Percentiles rank a stretch among this genome's conserved stretches.
phyloP scores from a whole-genome alignment of 2,797 vertebrate species.

The Pelobates cultripes region DNA sequence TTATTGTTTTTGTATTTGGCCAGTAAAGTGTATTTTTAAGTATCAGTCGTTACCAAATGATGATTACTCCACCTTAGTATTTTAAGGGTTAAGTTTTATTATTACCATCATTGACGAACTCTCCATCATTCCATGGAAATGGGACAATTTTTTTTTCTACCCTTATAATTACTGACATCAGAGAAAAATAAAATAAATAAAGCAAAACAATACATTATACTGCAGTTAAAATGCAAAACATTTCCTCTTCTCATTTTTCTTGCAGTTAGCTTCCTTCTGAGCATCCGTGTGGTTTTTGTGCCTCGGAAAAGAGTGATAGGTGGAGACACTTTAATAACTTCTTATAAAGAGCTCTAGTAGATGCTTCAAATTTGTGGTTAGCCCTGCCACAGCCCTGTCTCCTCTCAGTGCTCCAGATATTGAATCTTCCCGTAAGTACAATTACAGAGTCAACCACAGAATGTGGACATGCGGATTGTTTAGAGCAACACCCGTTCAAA shows the following conservation, averaged over 20 bases:
- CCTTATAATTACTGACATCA: neutral
- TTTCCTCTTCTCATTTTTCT: constrained; percentile 58
- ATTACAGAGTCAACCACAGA: constrained; percentile 95
- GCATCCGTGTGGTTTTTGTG: constrained; percentile 74
- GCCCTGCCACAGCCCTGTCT: constrained; percentile 89
- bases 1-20: no score
- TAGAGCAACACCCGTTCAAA: constrained; percentile 94
- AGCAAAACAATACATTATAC: constrained; percentile 34
- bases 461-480: constrained; percentile 95
- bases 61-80: no score
- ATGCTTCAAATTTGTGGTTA: constrained; percentile 82
- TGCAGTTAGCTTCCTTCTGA: constrained; percentile 64
- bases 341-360: constrained; percentile 77
- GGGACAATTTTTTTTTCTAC: no score
- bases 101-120: no score
- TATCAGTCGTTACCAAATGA: no score
- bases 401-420: constrained; percentile 92
- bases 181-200: constrained; percentile 47
- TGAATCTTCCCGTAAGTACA: constrained; percentile 99
- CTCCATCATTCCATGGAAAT: neutral
- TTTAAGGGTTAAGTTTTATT: no score
- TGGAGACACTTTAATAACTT: constrained; percentile 75
- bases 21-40: no score
- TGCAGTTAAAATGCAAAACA: constrained; percentile 65
- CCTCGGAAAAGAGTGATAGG: constrained; percentile 73